Evolutionary conservation across 2,888 invertebrate species (phyloP).

Genomic region (Gymnosoma rotundatum): DNA sequence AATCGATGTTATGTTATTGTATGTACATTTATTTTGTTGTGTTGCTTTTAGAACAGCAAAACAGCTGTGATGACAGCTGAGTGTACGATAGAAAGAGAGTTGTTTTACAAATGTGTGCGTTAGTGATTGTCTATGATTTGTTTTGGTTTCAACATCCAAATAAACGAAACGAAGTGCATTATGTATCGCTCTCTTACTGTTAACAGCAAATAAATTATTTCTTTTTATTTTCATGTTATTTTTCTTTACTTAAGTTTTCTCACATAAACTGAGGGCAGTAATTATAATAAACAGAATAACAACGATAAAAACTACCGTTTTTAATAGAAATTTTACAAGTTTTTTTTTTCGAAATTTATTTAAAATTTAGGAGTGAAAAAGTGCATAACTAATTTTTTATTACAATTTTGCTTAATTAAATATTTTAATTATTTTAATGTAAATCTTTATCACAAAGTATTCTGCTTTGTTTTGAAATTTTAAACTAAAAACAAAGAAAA

Average conservation of each 20-base stretch:
- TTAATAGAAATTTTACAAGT: neutral
- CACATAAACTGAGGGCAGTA: constrained; percentile 7
- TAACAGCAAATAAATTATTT: neutral
- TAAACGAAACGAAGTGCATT: constrained; percentile 11
- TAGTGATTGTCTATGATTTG: constrained; percentile 2
- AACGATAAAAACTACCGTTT: constrained; percentile 7
- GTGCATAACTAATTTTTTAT: neutral
- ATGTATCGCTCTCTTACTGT: constrained; percentile 19
- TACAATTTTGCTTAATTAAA: neutral
- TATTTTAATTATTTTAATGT: neutral
- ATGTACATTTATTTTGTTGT: constrained; percentile 32
- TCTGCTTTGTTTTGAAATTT: neutral
- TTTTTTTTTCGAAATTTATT: neutral
- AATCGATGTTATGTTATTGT: constrained; percentile 65
- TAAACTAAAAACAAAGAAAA: neutral
- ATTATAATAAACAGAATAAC: constrained; percentile 13
- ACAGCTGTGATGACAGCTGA: constrained; percentile 63
- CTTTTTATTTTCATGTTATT: neutral
- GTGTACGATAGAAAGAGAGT: constrained; percentile 12
- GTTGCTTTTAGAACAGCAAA: constrained; percentile 33
- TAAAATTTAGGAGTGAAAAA: neutral
- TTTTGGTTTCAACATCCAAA: constrained; percentile 13
- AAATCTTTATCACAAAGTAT: neutral
- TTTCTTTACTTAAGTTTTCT: neutral
- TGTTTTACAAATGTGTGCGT: constrained; percentile 9